Evolutionary conservation across 2,888 invertebrate genomes (phyloP), one percentile per base, ranked within the genome.

Genomic region (Polyommatus iphigenia): DNA sequence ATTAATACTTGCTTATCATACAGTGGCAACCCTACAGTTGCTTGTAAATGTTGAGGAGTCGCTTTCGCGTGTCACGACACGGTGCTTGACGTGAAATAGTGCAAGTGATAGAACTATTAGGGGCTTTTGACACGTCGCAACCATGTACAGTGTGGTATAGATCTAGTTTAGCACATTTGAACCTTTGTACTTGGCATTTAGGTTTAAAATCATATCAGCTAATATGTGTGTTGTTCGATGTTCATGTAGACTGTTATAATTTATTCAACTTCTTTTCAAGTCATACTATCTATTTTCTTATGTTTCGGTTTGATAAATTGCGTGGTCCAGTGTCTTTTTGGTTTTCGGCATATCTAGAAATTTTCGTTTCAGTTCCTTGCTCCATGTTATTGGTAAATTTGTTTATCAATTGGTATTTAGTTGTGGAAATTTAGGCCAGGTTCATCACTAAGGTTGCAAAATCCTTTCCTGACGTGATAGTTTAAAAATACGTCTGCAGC

Each of bases 41-140:
- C 50, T 72, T 41, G 41, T 36, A 71, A 71, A 71, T 71, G 71
- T 18, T 72, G 75, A 24, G 75, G 4, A 75, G 20, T 50, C 54
- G 50, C 75, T 75, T 75, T 41, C 54, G 75, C 54, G 50, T 75
- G 75, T 75, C 75, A 50, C 50, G 75, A 75, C 75, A 41, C 71
- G 46, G 75, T 67, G 67, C 67, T 29, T 75, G 72, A 72, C 72
- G 75, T 75, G 75, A 75, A 75, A 75, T 75, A 75, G 75, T 75
- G 75, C 75, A 75, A 75, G 75, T 75, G 75, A 75, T 75, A 75
- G 75, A 75, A 75, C 46, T 54, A 54, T 75, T 54, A 50, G 20
- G 29, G 75, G 24, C 29, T 29, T 50, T 75, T 54, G 75, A 75
- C 54, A 54, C 54, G 4, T 73, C 75, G 75, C 75, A 50, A 75